These are phyloP conservation scores for Drosophila basisetae DNA, from an alignment of 2,888 invertebrate species.

Conservation along the genomic window DNA sequence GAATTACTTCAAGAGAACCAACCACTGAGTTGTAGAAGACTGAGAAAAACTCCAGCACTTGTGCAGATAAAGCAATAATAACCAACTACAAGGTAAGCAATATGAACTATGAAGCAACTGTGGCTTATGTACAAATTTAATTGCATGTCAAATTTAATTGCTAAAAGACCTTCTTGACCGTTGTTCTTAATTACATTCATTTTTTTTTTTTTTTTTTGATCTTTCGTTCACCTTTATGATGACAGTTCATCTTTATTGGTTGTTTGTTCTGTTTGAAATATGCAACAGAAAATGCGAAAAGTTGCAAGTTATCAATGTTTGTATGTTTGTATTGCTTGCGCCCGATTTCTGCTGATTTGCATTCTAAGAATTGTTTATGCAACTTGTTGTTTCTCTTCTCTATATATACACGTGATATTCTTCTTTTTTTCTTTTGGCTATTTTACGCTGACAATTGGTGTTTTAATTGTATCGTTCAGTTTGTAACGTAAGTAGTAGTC, in stretches of 20 bases:
- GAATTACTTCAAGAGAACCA: not conserved
- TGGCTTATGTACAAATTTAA: too few relatives aligned
- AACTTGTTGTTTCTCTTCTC: slow-evolving; percentile 4
- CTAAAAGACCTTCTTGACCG: not conserved
- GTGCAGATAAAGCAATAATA: not conserved
- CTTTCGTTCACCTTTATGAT: slow-evolving; percentile 18
- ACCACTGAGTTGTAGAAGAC: not conserved
- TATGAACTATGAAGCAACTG: not conserved
- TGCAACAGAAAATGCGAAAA: slow-evolving; percentile 32
- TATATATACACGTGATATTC: not conserved
- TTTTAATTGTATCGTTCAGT: not conserved
- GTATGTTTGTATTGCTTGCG: slow-evolving; percentile 32
- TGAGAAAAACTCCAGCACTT: not conserved
- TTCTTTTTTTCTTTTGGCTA: not conserved
- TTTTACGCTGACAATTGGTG: not conserved
- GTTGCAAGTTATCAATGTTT: slow-evolving; percentile 44
- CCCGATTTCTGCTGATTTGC: slow-evolving; percentile 56
- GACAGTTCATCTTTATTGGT: not conserved
- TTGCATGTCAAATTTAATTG: too few relatives aligned
- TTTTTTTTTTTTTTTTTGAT: not conserved
- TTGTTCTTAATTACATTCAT: not conserved
- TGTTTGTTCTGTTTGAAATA: slow-evolving; percentile 16
- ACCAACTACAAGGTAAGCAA: not conserved
- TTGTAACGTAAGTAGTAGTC: not conserved
- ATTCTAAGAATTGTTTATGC: slow-evolving; percentile 33